Evolutionary conservation across 2,888 invertebrate genomes (phyloP), one percentile per base, ranked within the genome.

Genomic region (Bedellia somnulentella): DNA sequence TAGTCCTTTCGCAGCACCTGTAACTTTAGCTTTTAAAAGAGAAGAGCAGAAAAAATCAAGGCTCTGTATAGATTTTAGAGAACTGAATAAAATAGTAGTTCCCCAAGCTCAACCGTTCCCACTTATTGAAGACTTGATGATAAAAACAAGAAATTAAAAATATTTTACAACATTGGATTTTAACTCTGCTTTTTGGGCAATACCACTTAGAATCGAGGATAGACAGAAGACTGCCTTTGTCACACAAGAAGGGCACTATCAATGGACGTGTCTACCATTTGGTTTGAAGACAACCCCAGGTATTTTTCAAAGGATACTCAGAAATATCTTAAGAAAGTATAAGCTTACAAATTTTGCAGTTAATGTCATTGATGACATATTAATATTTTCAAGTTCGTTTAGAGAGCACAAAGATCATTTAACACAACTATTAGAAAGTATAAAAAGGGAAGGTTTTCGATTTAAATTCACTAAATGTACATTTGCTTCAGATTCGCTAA

Each of bases 171-270:
- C 43, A 9, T 18, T 56, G 1, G 54, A 56, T 25, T 45, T 54
- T 31, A 56, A 55, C 33, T 52, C 50, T 4, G 55, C 52, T 17
- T 58, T 58, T 38, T 57, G 55, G 52, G 48, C 50, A 10, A 55
- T 55, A 5, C 50, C 52, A 2, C 27, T 51, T 18, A 28, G 40
- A 36, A 37, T 48, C 17, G 34, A 44, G 40, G 46, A 47, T 33
- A 43, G 44, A 40, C 18, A 44, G 27, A 51, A 55, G 34, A 49
- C 47, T 3, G n/a, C n/a, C n/a, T n/a, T n/a, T n/a, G n/a, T n/a
- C n/a, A n/a, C n/a, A n/a, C n/a, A n/a, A n/a, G n/a, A 45, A 30
- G 43, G 44, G 11, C 38, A 42, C 14, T 45, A 36, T 28, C 35
- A 39, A 37, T 35, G 41, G 35, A 40, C 41, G 9, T 38, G 45